Conservation (phyloP, 1,140 invertebrate genomes). For the Zaprionus ornatus region DNA sequence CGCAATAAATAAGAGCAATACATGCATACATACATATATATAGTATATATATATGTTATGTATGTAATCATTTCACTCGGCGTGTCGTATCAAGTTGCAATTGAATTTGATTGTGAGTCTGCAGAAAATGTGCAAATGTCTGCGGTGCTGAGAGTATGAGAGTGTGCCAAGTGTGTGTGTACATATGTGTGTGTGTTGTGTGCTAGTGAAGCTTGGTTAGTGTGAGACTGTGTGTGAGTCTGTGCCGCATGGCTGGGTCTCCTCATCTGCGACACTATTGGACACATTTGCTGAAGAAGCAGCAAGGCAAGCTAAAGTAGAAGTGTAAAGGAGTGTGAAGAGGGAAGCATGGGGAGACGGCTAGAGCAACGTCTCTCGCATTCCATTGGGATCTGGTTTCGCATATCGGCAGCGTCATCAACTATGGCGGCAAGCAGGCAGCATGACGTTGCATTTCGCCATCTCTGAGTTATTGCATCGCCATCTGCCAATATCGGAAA, state of each 20-base stretch:
- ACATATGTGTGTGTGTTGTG: not conserved
- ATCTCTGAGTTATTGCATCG: constrained; percentile 26
- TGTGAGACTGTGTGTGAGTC: constrained; percentile 3
- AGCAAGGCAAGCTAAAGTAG: not conserved
- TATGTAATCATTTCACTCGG: constrained; percentile 32
- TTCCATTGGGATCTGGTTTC: constrained; percentile 14
- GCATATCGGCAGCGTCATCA: constrained; percentile 34
- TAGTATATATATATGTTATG: not conserved
- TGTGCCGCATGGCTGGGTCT: not conserved
- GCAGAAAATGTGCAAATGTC: constrained; percentile 42
- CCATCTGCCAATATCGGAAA: constrained; percentile 19
- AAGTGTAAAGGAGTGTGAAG: not conserved
- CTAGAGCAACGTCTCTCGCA: not conserved
- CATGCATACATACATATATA: not conserved
- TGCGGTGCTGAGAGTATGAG: constrained; percentile 18
- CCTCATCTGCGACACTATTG: constrained; percentile 10
- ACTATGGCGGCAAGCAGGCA: not conserved
- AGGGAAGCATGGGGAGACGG: not conserved
- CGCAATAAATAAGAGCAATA: not conserved
- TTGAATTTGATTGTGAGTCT: constrained; percentile 39
- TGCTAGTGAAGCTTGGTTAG: not conserved
- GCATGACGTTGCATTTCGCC: constrained; percentile 28
- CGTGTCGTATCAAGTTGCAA: constrained; percentile 41
- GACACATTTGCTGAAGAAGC: constrained; percentile 12
- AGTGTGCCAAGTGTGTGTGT: not conserved